These are phyloP conservation scores for Salvator merianae DNA, from an alignment of 2,113 vertebrate species.

Conservation along the genomic window DNA sequence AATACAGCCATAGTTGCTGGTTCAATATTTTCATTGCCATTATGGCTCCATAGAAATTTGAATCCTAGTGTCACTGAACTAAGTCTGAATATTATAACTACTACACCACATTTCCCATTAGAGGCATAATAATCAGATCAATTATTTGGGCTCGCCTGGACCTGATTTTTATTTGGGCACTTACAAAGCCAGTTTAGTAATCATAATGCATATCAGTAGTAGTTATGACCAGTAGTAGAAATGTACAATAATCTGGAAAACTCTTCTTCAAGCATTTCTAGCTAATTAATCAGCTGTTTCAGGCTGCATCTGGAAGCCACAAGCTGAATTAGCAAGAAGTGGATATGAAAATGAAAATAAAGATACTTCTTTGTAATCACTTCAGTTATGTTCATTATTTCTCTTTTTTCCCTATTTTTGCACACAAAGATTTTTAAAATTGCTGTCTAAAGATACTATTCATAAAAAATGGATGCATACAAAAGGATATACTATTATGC, in stretches of 20 bases:
- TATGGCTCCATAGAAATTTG: background rate
- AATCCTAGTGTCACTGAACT: background rate
- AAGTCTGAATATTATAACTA: background rate
- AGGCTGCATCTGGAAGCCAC: background rate
- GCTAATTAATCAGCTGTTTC: conserved; percentile 10
- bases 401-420: conserved; percentile 12
- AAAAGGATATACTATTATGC: background rate
- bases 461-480: background rate
- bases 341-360: conserved; percentile 18
- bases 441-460: background rate
- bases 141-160: background rate
- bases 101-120: background rate
- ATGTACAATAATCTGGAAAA: conserved; percentile 1
- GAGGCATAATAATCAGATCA: background rate
- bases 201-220: no score
- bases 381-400: background rate
- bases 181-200: background rate
- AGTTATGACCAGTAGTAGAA: background rate
- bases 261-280: background rate
- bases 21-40: background rate
- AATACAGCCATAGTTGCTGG: no score
- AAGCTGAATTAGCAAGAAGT: background rate
- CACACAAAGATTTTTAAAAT: conserved; percentile 2
- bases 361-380: conserved; percentile 28
- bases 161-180: background rate